phyloP scores from a whole-genome alignment of 2,888 invertebrate species.

The Malthinus flaveolus region DNA sequence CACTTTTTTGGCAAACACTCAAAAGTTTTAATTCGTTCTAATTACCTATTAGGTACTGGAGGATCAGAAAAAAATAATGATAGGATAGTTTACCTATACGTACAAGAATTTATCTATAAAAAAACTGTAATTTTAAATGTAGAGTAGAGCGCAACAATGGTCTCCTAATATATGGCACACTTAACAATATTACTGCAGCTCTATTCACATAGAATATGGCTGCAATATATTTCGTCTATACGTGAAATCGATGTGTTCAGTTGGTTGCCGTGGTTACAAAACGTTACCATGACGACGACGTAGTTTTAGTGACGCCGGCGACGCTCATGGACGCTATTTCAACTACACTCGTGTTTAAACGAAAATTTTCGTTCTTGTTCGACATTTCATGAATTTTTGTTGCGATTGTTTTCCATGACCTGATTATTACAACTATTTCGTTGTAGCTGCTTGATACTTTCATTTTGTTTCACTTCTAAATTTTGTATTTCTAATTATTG shows the following conservation, averaged over 20 bases:
- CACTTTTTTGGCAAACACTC: too few species aligned
- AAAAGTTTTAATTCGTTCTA: too few species aligned
- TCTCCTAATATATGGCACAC: constrained; percentile 50
- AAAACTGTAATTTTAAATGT: constrained; percentile 32
- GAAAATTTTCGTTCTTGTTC: constrained; percentile 16
- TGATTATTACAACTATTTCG: constrained; percentile 31
- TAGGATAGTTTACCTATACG: too few species aligned
- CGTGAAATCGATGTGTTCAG: constrained; percentile 56
- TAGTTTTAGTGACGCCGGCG: constrained; percentile 35
- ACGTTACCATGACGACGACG: constrained; percentile 40
- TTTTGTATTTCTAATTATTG: background rate
- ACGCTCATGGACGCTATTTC: constrained; percentile 30
- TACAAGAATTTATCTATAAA: too few species aligned
- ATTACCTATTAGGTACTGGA: too few species aligned
- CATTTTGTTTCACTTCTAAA: constrained; percentile 9
- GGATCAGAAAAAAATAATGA: too few species aligned
- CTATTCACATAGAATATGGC: constrained; percentile 43
- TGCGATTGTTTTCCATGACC: constrained; percentile 39
- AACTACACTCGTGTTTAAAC: constrained; percentile 12
- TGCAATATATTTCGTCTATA: constrained; percentile 56
- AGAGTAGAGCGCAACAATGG: constrained; percentile 46
- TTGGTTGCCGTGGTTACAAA: constrained; percentile 44
- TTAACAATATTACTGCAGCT: constrained; percentile 48
- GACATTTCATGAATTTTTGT: constrained; percentile 31
- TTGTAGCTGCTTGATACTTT: constrained; percentile 14